A percentile compares a stretch with the other conserved stretches of the same genome.
These are phyloP conservation scores for Sinotaia quadrata DNA, from an alignment of 2,888 invertebrate species.

Conservation along the genomic window DNA sequence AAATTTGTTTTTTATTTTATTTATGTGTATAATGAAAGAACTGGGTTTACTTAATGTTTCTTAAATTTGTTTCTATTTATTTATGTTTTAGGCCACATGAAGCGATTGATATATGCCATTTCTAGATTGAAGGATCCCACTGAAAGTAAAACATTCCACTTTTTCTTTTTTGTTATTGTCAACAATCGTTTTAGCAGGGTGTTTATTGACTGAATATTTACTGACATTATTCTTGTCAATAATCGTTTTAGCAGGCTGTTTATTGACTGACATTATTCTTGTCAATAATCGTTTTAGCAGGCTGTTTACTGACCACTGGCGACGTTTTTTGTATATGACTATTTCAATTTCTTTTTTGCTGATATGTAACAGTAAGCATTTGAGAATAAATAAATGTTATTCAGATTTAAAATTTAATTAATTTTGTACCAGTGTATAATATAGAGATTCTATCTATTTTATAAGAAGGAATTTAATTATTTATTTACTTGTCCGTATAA, in stretches of 20 bases:
- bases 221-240: not conserved
- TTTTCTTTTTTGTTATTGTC: not conserved
- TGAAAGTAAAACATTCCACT: slow-evolving; percentile 45
- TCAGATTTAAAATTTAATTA: too few species aligned
- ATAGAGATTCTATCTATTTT: too few species aligned
- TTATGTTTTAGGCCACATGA: slow-evolving; percentile 55
- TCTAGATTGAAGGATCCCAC: slow-evolving; percentile 60
- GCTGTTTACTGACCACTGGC: too few species aligned
- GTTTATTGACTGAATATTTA: not conserved
- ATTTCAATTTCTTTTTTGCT: too few species aligned
- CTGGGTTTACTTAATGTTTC: not conserved
- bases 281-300: not conserved
- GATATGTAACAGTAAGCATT: too few species aligned
- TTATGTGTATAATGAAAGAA: not conserved
- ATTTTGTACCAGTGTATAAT: too few species aligned
- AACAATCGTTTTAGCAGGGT: not conserved
- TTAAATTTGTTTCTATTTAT: too few species aligned
- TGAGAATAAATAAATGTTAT: too few species aligned
- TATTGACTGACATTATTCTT: not conserved
- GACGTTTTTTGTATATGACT: too few species aligned
- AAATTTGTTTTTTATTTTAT: too few species aligned
- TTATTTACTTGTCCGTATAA: too few species aligned
- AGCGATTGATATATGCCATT: slow-evolving; percentile 57
- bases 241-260: not conserved
- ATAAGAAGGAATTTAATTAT: too few species aligned